Percentiles rank a stretch among this genome's conserved stretches.
phyloP scores from a whole-genome alignment of 1,140 invertebrate species.

The Hycleus phaleratus region DNA sequence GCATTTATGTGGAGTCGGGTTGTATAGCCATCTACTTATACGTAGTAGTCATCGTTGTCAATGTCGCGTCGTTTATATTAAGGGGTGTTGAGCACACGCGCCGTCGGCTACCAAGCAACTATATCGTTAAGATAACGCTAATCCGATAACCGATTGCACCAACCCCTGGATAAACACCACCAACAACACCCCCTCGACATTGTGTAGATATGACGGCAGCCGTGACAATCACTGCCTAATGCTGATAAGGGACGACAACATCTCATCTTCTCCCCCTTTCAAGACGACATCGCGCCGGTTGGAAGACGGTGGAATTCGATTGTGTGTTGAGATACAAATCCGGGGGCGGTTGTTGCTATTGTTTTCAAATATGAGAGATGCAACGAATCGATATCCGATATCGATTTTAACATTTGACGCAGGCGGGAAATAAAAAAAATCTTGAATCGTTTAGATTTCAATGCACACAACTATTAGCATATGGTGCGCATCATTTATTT shows the following conservation, averaged over 20 bases:
- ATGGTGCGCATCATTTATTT: slow-evolving; percentile 19
- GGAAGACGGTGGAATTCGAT: slow-evolving; percentile 5
- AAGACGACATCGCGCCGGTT: slow-evolving; percentile 1
- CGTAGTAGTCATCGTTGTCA: no score
- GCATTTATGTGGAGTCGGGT: slow-evolving; percentile 5
- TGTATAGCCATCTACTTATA: neutral
- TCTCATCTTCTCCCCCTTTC: slow-evolving; percentile 13
- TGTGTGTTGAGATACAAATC: neutral
- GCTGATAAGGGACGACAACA: slow-evolving; percentile 27
- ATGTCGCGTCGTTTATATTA: no score
- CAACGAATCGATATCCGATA: neutral
- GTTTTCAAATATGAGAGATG: no score
- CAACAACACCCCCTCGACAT: slow-evolving; percentile 4
- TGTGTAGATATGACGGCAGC: slow-evolving; percentile 30
- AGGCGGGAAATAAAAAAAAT: no score
- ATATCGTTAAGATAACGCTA: slow-evolving; percentile 38
- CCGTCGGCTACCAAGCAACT: slow-evolving; percentile 28
- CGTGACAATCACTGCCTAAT: slow-evolving; percentile 36
- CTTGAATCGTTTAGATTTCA: neutral
- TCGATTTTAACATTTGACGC: neutral
- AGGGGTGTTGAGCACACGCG: slow-evolving; percentile 17
- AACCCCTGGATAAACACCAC: slow-evolving; percentile 29
- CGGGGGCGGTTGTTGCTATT: no score
- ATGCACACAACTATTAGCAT: slow-evolving; percentile 7
- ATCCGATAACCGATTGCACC: slow-evolving; percentile 36